Conservation (phyloP, 2,113 vertebrate genomes). For the Gopherus flavomarginatus region DNA sequence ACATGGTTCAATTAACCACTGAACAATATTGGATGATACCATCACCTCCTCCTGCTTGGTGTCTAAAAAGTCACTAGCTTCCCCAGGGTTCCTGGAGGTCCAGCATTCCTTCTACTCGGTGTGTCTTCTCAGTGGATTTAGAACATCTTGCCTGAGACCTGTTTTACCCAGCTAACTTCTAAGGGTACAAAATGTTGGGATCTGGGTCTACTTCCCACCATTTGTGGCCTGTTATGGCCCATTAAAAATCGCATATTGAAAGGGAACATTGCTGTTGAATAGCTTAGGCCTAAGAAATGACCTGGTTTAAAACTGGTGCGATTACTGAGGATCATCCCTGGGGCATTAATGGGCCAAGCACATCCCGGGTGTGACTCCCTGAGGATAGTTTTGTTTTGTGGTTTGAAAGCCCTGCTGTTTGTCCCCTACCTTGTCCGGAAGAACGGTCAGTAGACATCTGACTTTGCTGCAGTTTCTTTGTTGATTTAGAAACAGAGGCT, state of each 20-base stretch:
- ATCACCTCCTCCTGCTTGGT: not conserved
- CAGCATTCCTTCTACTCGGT: not conserved
- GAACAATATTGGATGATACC: not conserved
- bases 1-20: not conserved
- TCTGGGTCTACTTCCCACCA: not conserved
- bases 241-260: not conserved
- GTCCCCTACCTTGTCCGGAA: not conserved
- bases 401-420: not conserved
- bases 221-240: not conserved
- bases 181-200: not conserved
- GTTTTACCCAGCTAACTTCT: not conserved
- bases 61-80: not conserved
- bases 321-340: not conserved
- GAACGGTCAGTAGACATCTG: not conserved
- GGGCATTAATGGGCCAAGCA: not conserved
- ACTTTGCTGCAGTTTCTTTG: not conserved
- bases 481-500: not conserved
- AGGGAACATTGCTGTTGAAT: not conserved
- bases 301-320: not conserved
- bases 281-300: not conserved
- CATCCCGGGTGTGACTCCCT: not conserved
- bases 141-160: not conserved
- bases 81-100: not conserved
- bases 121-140: not conserved
- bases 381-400: not conserved